Percentiles rank a stretch among this genome's conserved stretches.
Conservation (phyloP, 2,888 invertebrate species). For the Dendrolimus houi region DNA sequence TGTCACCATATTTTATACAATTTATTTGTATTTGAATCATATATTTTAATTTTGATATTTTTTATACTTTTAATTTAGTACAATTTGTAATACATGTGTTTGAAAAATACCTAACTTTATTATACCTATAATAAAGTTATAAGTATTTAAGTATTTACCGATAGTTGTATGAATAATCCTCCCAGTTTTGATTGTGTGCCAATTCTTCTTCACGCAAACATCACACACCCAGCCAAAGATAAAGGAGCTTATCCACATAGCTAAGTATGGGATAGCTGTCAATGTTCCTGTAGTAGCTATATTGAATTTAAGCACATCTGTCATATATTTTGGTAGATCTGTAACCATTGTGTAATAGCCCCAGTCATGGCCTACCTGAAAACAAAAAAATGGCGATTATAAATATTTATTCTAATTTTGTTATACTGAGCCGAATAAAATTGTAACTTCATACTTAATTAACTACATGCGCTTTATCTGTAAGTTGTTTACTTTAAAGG, state of each 20-base stretch:
- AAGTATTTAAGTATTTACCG: slow-evolving; percentile 68
- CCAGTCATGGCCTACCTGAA: slow-evolving; percentile 76
- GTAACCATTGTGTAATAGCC: slow-evolving; percentile 84
- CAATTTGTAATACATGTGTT: no score
- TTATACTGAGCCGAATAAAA: no score
- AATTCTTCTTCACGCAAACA: slow-evolving; percentile 76
- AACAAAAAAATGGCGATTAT: slow-evolving; percentile 2
- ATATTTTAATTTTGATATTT: no score
- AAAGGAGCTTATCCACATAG: slow-evolving; percentile 82
- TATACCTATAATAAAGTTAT: no score
- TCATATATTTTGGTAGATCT: slow-evolving; percentile 83
- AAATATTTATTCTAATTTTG: no score
- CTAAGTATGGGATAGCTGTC: slow-evolving; percentile 80
- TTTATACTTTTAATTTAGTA: no score
- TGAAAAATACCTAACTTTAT: no score
- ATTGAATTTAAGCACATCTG: slow-evolving; percentile 80
- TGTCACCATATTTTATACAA: no score
- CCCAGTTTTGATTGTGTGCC: slow-evolving; percentile 75
- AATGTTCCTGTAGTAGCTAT: slow-evolving; percentile 79
- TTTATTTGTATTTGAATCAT: no score
- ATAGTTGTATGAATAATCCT: slow-evolving; percentile 82
- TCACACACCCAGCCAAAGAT: slow-evolving; percentile 83
- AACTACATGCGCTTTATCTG: no score
- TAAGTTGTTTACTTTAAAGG: no score
- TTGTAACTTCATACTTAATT: no score